Evolutionary conservation across 2,797 vertebrate genomes (phyloP).

Genomic region (Takifugu rubripes): DNA sequence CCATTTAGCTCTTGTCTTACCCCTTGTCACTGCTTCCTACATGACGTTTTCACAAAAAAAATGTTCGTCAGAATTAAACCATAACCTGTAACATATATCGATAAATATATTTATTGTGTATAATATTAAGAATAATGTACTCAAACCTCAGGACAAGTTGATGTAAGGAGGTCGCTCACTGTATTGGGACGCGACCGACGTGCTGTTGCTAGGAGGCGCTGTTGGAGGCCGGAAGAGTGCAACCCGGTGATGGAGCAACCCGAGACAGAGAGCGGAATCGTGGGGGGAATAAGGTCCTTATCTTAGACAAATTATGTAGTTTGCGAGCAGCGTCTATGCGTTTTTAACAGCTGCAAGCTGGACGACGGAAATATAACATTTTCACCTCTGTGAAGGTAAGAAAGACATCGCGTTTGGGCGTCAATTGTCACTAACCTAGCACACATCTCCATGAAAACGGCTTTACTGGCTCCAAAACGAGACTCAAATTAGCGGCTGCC

Average conservation of each 20-base stretch:
- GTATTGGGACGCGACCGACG: conserved; percentile 40
- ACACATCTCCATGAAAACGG: conserved; percentile 36
- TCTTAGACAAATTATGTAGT: background rate
- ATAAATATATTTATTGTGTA: too few relatives aligned
- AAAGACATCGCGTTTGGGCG: background rate
- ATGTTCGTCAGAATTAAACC: too few relatives aligned
- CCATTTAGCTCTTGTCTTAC: too few relatives aligned
- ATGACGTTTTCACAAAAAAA: too few relatives aligned
- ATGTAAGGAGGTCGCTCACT: background rate
- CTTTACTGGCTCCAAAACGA: background rate
- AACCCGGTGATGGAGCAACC: conserved; percentile 8
- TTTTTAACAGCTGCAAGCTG: background rate
- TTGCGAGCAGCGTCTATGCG: background rate
- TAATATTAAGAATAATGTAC: too few relatives aligned
- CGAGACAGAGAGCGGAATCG: conserved; percentile 33
- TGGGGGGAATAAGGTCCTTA: background rate
- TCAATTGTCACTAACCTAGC: background rate
- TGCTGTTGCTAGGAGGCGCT: conserved; percentile 70
- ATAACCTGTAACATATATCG: too few relatives aligned
- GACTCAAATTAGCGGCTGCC: background rate
- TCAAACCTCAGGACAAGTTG: too few relatives aligned
- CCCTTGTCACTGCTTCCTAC: too few relatives aligned
- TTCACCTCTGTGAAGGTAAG: conserved; percentile 50
- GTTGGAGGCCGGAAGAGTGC: conserved; percentile 62
- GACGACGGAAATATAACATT: background rate